Evolutionary conservation across 30 jellyfish, hydroid and myxozoan species (phyloP).

Genomic region (Aurelia aurita complex sp. Pacific): DNA sequence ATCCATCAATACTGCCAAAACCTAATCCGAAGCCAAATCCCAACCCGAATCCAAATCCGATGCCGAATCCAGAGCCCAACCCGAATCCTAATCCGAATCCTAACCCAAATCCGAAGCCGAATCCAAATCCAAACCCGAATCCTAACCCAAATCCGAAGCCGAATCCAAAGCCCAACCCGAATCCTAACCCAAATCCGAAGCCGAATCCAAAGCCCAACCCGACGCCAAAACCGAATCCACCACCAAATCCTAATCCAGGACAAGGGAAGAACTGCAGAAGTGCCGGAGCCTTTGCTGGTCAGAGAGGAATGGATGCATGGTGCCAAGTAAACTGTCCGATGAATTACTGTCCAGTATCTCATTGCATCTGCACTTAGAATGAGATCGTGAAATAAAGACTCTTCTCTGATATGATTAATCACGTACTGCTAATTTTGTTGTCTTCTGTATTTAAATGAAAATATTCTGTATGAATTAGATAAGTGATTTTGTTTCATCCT

Average conservation of each 20-base stretch:
- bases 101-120: no score
- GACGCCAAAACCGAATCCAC: not conserved
- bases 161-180: not conserved
- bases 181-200: no score
- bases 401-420: no score
- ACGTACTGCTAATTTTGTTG: no score
- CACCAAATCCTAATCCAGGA: not conserved
- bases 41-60: not conserved
- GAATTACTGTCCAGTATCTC: constrained; percentile 30
- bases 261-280: constrained; percentile 12
- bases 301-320: constrained; percentile 34
- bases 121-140: not conserved
- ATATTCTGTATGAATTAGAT: no score
- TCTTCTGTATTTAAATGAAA: no score
- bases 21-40: not conserved
- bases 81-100: no score
- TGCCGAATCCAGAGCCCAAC: not conserved
- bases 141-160: not conserved
- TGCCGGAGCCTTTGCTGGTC: constrained; percentile 20
- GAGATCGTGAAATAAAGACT: no score
- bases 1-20: not conserved
- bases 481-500: no score
- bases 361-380: constrained; percentile 20
- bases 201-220: no score
- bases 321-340: constrained; percentile 30